Base-by-base conservation (phyloP, 2,888 invertebrate species). In the Ganaspis brasiliensis region DNA sequence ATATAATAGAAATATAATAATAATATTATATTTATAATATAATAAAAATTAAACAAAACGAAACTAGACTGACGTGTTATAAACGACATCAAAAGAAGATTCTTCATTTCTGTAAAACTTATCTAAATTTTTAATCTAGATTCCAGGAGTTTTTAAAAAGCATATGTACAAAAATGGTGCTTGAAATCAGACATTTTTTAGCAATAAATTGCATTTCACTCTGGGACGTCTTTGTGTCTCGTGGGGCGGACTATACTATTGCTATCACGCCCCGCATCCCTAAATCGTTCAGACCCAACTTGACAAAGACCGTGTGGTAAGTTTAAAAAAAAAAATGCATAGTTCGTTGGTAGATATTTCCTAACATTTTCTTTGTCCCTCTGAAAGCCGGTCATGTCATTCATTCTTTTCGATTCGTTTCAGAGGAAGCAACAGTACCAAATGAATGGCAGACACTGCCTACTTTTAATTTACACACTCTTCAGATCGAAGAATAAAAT, bases 261-360 rank as follows among this genome's bases (percentile, higher is more conserved):
- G 24, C 40, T 67, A 67, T 67, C 67, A 67, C 67, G 67, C 67
- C 67, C 67, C 40, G 67, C 67, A 67, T 67, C 45, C 67, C 40
- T 67, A 67, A 67, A 67, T 67, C 45, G 67, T 67, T 45, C 21
- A 45, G 24, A 67, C 35, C 24, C 8, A n/a, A 45, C 24, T 45
- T 26, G 24, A 67, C 67, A 67, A 67, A 67, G 67, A 45, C 67
- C 67, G 67, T 24, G n/a, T n/a, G 12, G 14, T 9, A 31, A 61
- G 21, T 67, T 52, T 2, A 52, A 19, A 40, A 67, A 45, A 67
- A 63, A 40, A 63, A 63, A 67, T 4, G 24, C n/a, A 24, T 16
- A 16, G 31, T 61, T 61, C 61, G 61, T 61, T 61, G 61, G 35
- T n/a, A 67, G 67, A 67, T 67, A 67, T 67, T 67, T 67, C 45